A percentile compares a stretch with the other conserved stretches of the same genome.
Evolutionary conservation across 2,888 invertebrate species (phyloP).

Genomic region (Exephanes ischioxanthus): DNA sequence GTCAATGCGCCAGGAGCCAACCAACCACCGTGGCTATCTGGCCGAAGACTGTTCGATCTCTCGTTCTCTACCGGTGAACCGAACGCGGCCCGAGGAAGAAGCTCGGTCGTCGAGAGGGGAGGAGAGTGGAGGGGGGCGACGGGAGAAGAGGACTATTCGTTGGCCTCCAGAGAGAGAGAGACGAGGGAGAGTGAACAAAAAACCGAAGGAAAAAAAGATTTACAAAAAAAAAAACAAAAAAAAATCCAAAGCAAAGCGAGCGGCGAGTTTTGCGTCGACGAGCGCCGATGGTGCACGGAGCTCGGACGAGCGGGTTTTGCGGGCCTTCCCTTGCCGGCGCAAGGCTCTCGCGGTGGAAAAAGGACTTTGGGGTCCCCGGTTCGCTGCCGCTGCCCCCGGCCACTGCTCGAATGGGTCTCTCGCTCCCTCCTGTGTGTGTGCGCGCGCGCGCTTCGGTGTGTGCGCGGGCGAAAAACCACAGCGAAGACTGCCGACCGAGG

Average conservation of each 20-base stretch:
- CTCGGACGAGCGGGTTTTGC: slow-evolving; percentile 77
- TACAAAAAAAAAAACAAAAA: slow-evolving; percentile 31
- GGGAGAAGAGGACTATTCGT: slow-evolving; percentile 27
- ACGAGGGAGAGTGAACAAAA: slow-evolving; percentile 14
- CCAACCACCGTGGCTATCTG: slow-evolving; percentile 61
- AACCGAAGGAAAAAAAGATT: slow-evolving; percentile 13
- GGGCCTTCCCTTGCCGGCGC: slow-evolving; percentile 76
- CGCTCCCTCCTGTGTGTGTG: slow-evolving; percentile 44
- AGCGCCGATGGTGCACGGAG: slow-evolving; percentile 71
- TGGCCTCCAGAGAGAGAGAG: slow-evolving; percentile 1
- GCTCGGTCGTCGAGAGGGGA: slow-evolving; percentile 17
- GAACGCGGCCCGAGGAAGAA: slow-evolving; percentile 34
- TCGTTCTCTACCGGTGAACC: slow-evolving; percentile 57
- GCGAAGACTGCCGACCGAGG: slow-evolving; percentile 27
- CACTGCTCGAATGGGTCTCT: slow-evolving; percentile 16
- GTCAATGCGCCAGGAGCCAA: slow-evolving; percentile 49
- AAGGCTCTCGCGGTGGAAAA: slow-evolving; percentile 72
- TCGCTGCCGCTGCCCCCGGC: slow-evolving; percentile 58
- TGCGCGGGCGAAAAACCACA: slow-evolving; percentile 56
- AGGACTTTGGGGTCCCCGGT: slow-evolving; percentile 78
- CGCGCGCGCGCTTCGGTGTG: slow-evolving; percentile 44
- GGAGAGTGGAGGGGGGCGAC: neutral
- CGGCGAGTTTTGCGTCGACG: slow-evolving; percentile 63
- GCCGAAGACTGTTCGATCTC: slow-evolving; percentile 65
- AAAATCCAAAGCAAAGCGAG: slow-evolving; percentile 55